Base-by-base conservation (phyloP, 2,888 invertebrate species). In the Rhagonycha fulva region DNA sequence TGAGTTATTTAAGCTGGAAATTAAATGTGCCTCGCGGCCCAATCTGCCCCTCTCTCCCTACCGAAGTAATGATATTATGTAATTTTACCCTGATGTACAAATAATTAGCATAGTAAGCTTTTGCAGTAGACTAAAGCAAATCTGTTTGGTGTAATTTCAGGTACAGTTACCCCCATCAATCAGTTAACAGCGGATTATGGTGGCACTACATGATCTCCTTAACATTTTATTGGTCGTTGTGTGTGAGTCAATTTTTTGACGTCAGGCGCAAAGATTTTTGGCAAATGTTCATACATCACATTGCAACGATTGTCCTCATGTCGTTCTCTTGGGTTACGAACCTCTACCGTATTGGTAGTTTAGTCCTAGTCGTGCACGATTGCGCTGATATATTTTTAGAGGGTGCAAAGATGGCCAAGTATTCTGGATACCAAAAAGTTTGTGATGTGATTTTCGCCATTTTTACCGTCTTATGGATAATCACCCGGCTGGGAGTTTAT, bases 221-320 rank as follows among this genome's bases (percentile, higher is more conserved):
- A 87, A 93, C 96, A 30, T 98, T 98, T 89, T 99, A 99, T 88
- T 98, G 97, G 96, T 95, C 98, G 14, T 90, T 98, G 76, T 94
- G 95, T 79, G 92, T 96, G 78, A 96, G 97, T 14, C 98, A 98
- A 88, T 98, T 98, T 89, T 94, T 96, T 87, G 98, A 99, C 88
- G 95, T 96, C 72, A 94, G 94, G 80, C 92, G 98, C 80, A 96
- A 96, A 88, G 97, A 97, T 89, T 98, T 99, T 88, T 96, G 96
- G 95, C 97, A 98, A 90, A 99, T 99, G 97, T 98, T 99, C 88
- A 90, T 98, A 72, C 99, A 99, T 89, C 99, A 99, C 87, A 92
- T 98, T 85, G 96, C 97, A 23, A 98, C 99, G 62, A 94, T 99
- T 81, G 88, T 93, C 63, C 91, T 99, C 78, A 92, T 99, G 89